A percentile compares a stretch with the other conserved stretches of the same genome.
Conservation (phyloP, 2,888 invertebrate species). For the Cecidostiba fungosa region DNA sequence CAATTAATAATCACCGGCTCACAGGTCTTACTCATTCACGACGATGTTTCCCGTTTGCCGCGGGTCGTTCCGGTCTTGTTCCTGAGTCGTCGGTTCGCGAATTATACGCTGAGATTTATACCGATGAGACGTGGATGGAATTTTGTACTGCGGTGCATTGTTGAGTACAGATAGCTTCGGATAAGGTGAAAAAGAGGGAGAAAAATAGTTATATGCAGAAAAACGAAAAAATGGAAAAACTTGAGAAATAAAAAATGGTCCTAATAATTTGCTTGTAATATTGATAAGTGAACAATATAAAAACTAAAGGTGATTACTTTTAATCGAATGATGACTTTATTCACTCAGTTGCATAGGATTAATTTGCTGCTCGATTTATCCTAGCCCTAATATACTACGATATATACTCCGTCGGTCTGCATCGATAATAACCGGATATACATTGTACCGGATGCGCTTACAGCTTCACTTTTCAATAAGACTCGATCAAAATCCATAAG, state of each 20-base stretch:
- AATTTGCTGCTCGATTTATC: constrained; percentile 38
- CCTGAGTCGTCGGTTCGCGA: neutral
- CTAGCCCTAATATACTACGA: constrained; percentile 2
- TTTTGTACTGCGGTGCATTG: neutral
- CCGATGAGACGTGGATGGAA: neutral
- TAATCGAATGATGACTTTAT: constrained; percentile 28
- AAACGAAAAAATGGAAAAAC: too few relatives aligned
- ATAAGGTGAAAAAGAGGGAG: neutral
- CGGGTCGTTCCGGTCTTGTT: neutral
- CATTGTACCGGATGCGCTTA: constrained; percentile 57
- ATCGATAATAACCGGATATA: constrained; percentile 57
- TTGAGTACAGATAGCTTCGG: neutral
- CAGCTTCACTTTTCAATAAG: constrained; percentile 42
- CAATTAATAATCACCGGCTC: constrained; percentile 48
- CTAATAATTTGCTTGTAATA: too few relatives aligned
- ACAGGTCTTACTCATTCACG: constrained; percentile 33
- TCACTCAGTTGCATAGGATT: constrained; percentile 18
- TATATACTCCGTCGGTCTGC: neutral
- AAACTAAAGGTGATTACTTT: neutral
- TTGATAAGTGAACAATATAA: neutral
- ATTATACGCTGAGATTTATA: neutral
- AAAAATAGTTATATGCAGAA: too few relatives aligned
- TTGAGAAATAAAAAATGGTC: too few relatives aligned
- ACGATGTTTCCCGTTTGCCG: constrained; percentile 19
- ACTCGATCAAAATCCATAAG: constrained; percentile 43